Evolutionary conservation across 2,888 invertebrate species (phyloP).

Genomic region (Chrysodeixis includens): DNA sequence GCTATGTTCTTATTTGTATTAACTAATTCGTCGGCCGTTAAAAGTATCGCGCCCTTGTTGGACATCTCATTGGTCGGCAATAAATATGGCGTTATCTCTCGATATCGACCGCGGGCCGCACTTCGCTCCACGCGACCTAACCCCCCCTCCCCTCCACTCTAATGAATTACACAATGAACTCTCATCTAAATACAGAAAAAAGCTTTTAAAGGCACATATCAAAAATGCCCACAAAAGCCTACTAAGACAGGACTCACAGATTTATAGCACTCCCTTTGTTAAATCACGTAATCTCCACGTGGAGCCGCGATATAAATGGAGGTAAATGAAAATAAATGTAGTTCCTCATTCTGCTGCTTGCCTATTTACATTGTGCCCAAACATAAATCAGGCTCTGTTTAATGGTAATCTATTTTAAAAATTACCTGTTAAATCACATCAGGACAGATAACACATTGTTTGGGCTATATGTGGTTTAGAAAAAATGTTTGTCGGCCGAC

Average conservation of each 20-base stretch:
- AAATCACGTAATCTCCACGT: constrained; percentile 89
- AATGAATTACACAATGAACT: constrained; percentile 90
- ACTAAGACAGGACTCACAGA: constrained; percentile 88
- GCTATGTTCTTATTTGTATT: constrained; percentile 77
- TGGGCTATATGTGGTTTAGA: constrained; percentile 80
- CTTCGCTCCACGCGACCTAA: constrained; percentile 77
- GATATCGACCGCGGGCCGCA: constrained; percentile 85
- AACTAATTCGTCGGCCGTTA: constrained; percentile 82
- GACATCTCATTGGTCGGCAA: constrained; percentile 84
- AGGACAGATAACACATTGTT: constrained; percentile 87
- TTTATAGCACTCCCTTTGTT: constrained; percentile 88
- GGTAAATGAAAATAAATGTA: constrained; percentile 89
- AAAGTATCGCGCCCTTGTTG: constrained; percentile 81
- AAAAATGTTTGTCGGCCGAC: constrained; percentile 85
- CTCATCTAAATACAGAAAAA: constrained; percentile 90
- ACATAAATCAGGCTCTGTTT: constrained; percentile 85
- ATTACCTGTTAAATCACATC: constrained; percentile 89
- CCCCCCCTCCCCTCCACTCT: constrained; percentile 77
- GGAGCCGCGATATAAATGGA: constrained; percentile 88
- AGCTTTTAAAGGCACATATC: constrained; percentile 90
- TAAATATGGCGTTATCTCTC: constrained; percentile 87
- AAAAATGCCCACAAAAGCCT: constrained; percentile 89
- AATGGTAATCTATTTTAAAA: constrained; percentile 86
- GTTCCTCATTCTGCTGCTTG: constrained; percentile 87
- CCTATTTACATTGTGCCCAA: constrained; percentile 85